Conservation (phyloP, 2,888 invertebrate species). For the Mantis religiosa region DNA sequence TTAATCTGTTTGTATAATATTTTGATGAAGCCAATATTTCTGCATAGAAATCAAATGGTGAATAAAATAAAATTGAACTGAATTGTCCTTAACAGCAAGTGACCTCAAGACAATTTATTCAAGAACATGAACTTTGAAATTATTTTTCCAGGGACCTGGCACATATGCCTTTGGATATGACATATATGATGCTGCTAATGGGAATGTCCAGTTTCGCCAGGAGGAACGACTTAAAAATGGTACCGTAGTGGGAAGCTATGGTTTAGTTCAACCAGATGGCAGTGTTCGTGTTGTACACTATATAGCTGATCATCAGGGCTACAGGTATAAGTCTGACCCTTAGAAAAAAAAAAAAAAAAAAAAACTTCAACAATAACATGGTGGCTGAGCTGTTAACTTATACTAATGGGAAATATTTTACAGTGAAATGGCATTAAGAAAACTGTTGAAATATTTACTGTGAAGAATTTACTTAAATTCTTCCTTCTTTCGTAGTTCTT, state of each 20-base stretch:
- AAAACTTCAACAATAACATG: background rate
- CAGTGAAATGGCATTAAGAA: no score
- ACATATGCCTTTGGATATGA: conserved; percentile 72
- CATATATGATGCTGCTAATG: conserved; percentile 57
- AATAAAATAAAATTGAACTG: no score
- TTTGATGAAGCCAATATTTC: no score
- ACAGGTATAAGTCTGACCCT: conserved; percentile 50
- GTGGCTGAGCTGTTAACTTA: background rate
- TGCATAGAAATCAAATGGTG: no score
- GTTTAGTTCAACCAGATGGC: conserved; percentile 62
- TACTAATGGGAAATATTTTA: no score
- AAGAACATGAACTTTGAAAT: background rate
- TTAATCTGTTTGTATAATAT: no score
- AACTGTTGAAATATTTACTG: no score
- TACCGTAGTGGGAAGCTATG: conserved; percentile 68
- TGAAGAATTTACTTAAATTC: no score
- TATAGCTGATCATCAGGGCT: conserved; percentile 62
- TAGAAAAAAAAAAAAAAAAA: no score
- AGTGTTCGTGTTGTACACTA: conserved; percentile 58
- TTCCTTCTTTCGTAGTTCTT: no score
- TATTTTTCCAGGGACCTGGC: conserved; percentile 49
- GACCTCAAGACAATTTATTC: background rate
- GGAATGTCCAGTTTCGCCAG: conserved; percentile 66
- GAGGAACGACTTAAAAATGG: conserved; percentile 69
- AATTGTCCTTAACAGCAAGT: no score